Evolutionary conservation across 2,113 vertebrate species (phyloP).

Genomic region (Saguinus midas): DNA sequence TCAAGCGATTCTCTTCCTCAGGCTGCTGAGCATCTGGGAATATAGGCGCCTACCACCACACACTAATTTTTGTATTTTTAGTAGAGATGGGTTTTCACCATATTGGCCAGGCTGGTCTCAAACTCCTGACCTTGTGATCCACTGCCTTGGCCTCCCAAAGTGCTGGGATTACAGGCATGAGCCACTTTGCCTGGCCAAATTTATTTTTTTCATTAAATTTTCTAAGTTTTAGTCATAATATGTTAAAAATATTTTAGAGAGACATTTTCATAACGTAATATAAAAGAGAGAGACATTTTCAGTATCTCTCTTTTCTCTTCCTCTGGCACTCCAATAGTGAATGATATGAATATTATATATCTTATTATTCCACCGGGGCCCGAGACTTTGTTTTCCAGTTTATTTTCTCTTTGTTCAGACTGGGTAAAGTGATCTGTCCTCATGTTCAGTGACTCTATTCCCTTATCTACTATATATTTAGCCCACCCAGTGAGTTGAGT

Average conservation of each 20-base stretch:
- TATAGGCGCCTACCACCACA: too few species aligned
- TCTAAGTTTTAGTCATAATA: neutral
- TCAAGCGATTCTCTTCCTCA: too few species aligned
- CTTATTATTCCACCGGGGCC: neutral
- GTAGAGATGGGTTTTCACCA: too few species aligned
- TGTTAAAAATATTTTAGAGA: neutral
- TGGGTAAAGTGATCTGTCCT: neutral
- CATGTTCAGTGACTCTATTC: neutral
- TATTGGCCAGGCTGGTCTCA: too few species aligned
- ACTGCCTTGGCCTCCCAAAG: too few species aligned
- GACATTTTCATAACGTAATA: too few species aligned
- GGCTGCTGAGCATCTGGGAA: too few species aligned
- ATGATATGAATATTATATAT: neutral
- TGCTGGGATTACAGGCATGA: too few species aligned
- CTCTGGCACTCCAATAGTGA: neutral
- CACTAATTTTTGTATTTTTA: too few species aligned
- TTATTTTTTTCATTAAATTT: neutral
- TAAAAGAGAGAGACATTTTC: neutral
- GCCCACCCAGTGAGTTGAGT: neutral
- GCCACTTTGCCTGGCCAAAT: neutral
- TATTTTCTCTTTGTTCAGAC: neutral
- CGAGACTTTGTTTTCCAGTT: neutral
- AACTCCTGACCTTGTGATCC: too few species aligned
- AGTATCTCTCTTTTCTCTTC: neutral
- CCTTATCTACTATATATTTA: neutral